phyloP scores from a whole-genome alignment of 2,888 invertebrate species.

The Tipula unca region DNA sequence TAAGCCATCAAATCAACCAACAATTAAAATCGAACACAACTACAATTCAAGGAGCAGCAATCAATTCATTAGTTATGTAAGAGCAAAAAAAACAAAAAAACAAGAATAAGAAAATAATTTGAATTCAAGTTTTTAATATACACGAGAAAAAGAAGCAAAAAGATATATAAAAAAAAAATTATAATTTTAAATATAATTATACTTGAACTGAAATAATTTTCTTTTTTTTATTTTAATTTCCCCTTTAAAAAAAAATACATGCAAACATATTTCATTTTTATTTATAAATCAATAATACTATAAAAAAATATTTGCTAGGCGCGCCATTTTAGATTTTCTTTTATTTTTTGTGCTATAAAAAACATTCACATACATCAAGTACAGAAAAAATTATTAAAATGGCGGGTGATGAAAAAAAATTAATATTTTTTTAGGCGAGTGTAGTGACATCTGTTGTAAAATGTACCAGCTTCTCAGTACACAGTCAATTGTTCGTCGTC shows the following conservation, averaged over 20 bases:
- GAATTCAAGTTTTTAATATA: conserved; percentile 8
- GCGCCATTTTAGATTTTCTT: background rate
- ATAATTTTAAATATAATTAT: conserved; percentile 14
- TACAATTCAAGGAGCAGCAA: conserved; percentile 8
- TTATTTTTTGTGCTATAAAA: background rate
- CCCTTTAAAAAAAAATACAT: background rate
- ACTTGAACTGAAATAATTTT: conserved; percentile 8
- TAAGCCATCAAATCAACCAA: background rate
- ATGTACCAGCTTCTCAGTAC: background rate
- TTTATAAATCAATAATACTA: background rate
- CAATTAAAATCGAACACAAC: background rate
- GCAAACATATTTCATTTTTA: background rate
- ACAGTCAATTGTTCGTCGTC: background rate
- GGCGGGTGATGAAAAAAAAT: background rate
- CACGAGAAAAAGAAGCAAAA: background rate
- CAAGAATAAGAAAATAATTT: conserved; percentile 14
- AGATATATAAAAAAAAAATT: background rate
- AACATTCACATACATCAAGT: background rate
- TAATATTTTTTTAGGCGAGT: background rate
- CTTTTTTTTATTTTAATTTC: conserved; percentile 3
- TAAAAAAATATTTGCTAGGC: background rate
- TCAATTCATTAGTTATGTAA: conserved; percentile 14
- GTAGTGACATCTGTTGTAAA: background rate
- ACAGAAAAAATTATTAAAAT: background rate
- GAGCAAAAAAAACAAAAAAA: background rate